Conservation (phyloP, 2,113 vertebrate species). For the Sisor rabdophorus region DNA sequence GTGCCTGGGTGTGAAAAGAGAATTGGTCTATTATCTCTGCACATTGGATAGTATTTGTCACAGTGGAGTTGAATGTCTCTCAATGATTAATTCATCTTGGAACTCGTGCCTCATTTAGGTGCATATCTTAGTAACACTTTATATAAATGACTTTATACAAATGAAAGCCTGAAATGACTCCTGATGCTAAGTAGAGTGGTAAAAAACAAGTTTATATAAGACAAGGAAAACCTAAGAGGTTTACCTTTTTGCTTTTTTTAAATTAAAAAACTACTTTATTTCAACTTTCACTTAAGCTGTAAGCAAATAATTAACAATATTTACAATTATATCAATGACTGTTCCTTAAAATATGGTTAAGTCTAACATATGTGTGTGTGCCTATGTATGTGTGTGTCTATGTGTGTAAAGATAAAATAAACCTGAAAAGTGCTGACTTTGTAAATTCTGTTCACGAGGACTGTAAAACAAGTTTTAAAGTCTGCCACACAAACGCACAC, state of each 20-base stretch:
- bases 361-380: neutral
- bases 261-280: neutral
- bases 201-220: constrained; percentile 13
- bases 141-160: neutral
- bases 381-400: neutral
- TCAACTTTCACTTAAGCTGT: neutral
- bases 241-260: too few species aligned
- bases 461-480: constrained; percentile 13
- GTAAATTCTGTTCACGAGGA: constrained; percentile 24
- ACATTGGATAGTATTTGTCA: constrained; percentile 19
- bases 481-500: neutral
- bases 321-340: neutral
- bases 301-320: neutral
- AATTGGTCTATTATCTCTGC: constrained; percentile 24
- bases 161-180: neutral
- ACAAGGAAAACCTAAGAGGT: neutral
- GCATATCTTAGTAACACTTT: neutral
- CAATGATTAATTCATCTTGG: constrained; percentile 20
- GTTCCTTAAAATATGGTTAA: neutral
- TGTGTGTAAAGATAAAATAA: constrained; percentile 5
- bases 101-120: constrained; percentile 2
- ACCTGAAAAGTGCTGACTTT: constrained; percentile 37
- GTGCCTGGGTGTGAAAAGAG: constrained; percentile 20
- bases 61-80: constrained; percentile 1
- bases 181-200: constrained; percentile 18